Evolutionary conservation across 92 coral and sea anemone species (phyloP), one percentile per base, ranked within the genome.

Genomic region (Epizoanthus stellaris): DNA sequence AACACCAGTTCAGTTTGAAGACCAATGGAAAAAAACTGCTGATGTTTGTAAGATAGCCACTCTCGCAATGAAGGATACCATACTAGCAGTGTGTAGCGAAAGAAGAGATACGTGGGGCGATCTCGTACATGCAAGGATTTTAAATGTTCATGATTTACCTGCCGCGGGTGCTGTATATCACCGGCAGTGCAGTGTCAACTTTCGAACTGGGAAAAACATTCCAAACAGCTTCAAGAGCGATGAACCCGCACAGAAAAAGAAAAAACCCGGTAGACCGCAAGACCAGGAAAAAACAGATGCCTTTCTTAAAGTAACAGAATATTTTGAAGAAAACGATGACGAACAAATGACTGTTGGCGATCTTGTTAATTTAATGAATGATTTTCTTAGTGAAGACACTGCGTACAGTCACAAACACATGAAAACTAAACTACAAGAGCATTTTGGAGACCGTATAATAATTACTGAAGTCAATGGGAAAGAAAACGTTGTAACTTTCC

Each of bases 391-490:
- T 3, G 77, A 53, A n/a, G 43, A 66, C 67, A 67, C 68, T 15
- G 74, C 87, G 5, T 81, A 87, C 16, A 60, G 84, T 76, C 60
- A 49, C 6, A 61, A 63, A 7, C 76, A 82, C 60, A 87, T 87
- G 87, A 88, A 82, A 6, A 9, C 64, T 2, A 64, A 39, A 67
- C 17, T 87, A 23, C 49, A 73, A 64, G 91, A 87, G 59, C 68
- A 81, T 59, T 87, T 87, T 63, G 82, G 85, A 20, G 73, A 86
- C 59, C 60, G 61, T 69, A 57, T 71, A 19, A 4, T 53, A 16
- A 82, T 68, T 5, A 82, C 86, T 40, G 86, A 80, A 80, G 4
- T 67, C 16, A 70, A 70, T 57, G 80, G 80, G 3, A 82, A 53
- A 36, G 16, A 65, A 17, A 63, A 75, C 56, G 83, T 75, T 60